A percentile compares a stretch with the other conserved stretches of the same genome.
Conservation (phyloP, 1,140 invertebrate genomes). For the Grapholita molesta region DNA sequence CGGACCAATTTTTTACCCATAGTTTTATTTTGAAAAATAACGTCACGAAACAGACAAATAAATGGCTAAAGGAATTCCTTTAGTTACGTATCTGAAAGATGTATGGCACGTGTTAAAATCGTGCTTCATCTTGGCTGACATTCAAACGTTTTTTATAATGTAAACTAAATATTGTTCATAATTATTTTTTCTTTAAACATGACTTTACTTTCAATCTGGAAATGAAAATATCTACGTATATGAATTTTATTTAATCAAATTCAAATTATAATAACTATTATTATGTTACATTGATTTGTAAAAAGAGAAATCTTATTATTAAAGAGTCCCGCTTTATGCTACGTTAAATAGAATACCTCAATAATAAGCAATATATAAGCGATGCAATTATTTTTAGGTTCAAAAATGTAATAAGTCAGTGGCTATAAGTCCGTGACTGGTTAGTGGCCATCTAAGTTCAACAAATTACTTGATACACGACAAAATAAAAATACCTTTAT, state of each 20-base stretch:
- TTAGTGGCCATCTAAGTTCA: conserved; percentile 8
- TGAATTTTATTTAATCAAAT: background rate
- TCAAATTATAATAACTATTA: background rate
- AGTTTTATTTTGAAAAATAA: background rate
- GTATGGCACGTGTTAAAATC: conserved; percentile 4
- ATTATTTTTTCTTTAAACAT: conserved; percentile 6
- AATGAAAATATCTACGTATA: background rate
- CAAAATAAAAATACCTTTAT: conserved; percentile 60
- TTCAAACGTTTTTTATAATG: conserved; percentile 15
- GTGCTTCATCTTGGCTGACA: background rate
- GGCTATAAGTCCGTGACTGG: conserved; percentile 24
- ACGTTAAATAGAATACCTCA: too few species aligned
- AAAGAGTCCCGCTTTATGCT: too few species aligned
- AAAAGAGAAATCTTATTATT: too few species aligned
- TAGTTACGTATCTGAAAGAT: background rate
- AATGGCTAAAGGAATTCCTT: background rate
- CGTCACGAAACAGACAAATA: background rate
- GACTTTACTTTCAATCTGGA: background rate
- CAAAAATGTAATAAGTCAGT: background rate
- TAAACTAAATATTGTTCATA: conserved; percentile 8
- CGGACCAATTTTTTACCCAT: background rate
- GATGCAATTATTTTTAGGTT: too few species aligned
- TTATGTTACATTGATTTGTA: background rate
- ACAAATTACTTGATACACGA: conserved; percentile 32
- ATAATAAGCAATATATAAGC: too few species aligned